Evolutionary conservation across 2,113 vertebrate genomes (phyloP).

Genomic region (Caretta caretta): DNA sequence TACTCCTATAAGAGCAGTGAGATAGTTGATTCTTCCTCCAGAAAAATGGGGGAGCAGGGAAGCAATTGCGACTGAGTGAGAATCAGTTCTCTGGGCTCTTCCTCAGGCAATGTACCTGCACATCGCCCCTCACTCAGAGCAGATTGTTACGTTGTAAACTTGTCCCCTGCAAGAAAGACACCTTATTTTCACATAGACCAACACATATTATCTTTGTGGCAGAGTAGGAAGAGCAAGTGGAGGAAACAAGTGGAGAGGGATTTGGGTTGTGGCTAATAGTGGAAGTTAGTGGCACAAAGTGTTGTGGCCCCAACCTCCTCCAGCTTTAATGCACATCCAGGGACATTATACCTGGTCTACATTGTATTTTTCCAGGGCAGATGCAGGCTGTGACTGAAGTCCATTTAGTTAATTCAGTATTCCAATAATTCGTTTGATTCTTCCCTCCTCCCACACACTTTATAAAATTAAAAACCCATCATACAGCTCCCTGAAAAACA

Average conservation of each 20-base stretch:
- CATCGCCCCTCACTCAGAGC: not conserved
- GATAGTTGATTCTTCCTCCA: not conserved
- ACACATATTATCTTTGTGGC: not conserved
- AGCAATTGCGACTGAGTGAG: not conserved
- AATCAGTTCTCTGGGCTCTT: not conserved
- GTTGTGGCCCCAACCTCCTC: not conserved
- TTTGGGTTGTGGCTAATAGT: not conserved
- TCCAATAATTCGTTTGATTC: not conserved
- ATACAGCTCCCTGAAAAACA: not conserved
- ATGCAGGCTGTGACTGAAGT: not conserved
- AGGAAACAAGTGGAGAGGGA: not conserved
- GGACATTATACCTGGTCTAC: not conserved
- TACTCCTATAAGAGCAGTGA: not conserved
- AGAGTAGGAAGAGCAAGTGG: not conserved
- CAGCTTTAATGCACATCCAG: not conserved
- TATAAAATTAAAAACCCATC: conserved; percentile 34
- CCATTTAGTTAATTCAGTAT: not conserved
- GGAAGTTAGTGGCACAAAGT: not conserved
- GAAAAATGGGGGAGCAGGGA: not conserved
- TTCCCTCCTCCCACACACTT: conserved; percentile 7
- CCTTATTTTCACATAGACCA: not conserved
- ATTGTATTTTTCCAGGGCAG: fast-evolving
- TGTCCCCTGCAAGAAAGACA: not conserved
- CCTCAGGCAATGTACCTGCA: not conserved
- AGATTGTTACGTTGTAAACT: not conserved